A percentile compares a stretch with the other conserved stretches of the same genome.
Evolutionary conservation across 2,797 vertebrate genomes (phyloP).

Genomic region (Sebastolobus altivelis): DNA sequence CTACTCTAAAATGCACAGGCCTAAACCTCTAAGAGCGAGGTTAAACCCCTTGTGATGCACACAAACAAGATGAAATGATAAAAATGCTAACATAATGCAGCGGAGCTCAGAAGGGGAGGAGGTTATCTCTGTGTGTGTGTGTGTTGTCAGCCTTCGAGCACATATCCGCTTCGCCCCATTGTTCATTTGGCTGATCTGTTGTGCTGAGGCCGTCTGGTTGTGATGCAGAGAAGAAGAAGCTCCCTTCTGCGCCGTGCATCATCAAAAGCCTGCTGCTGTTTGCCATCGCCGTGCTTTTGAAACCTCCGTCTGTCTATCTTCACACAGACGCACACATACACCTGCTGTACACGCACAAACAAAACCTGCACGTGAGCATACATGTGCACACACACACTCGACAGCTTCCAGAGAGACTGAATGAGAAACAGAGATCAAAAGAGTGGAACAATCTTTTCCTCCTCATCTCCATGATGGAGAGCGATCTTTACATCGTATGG

Average conservation of each 20-base stretch:
- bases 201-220: slow-evolving; percentile 34
- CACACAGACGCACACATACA: slow-evolving; percentile 20
- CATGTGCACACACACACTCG: background rate
- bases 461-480: slow-evolving; percentile 42
- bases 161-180: slow-evolving; percentile 17
- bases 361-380: slow-evolving; percentile 13
- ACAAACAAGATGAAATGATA: slow-evolving; percentile 41
- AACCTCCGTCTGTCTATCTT: slow-evolving; percentile 46
- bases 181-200: slow-evolving; percentile 35
- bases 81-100: slow-evolving; percentile 35
- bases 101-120: background rate
- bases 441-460: slow-evolving; percentile 32
- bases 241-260: slow-evolving; percentile 43
- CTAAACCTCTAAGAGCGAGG: slow-evolving; percentile 4
- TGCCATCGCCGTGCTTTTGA: slow-evolving; percentile 43
- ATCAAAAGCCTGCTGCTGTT: slow-evolving; percentile 62
- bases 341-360: slow-evolving; percentile 16
- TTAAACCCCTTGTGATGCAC: slow-evolving; percentile 25
- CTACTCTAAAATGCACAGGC: background rate
- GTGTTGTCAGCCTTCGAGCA: background rate
- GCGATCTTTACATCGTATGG: slow-evolving; percentile 39
- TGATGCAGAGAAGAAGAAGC: slow-evolving; percentile 38
- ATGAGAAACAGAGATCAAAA: slow-evolving; percentile 63
- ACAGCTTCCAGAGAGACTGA: slow-evolving; percentile 25
- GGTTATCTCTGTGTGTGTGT: background rate